Evolutionary conservation across 2,113 vertebrate genomes (phyloP).

Genomic region (Galeopterus variegatus): DNA sequence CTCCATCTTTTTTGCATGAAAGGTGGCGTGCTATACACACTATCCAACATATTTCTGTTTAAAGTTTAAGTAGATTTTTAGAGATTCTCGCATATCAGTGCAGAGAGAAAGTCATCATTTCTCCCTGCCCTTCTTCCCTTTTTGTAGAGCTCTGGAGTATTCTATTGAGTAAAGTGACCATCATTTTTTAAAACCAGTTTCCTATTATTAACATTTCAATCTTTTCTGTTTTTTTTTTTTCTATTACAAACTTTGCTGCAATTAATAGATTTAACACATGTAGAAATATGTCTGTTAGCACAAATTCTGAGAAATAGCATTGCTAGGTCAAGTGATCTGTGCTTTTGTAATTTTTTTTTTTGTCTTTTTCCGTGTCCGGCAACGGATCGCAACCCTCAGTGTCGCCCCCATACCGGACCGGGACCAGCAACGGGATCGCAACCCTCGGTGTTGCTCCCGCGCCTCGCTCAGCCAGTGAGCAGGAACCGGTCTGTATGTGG

Average conservation of each 20-base stretch:
- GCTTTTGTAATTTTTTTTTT: not conserved
- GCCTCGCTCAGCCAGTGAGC: no score
- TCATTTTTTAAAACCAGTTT: not conserved
- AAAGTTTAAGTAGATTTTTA: not conserved
- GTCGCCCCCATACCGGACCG: no score
- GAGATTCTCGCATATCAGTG: not conserved
- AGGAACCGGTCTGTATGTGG: no score
- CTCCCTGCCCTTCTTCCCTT: not conserved
- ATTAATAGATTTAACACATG: not conserved
- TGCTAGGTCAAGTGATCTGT: not conserved
- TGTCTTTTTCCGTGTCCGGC: no score
- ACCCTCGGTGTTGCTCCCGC: no score
- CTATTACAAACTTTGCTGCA: not conserved
- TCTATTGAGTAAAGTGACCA: not conserved
- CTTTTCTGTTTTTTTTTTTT: not conserved
- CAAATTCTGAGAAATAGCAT: not conserved
- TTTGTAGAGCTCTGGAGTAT: not conserved
- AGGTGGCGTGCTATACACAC: not conserved
- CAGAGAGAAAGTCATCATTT: not conserved
- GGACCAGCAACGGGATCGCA: no score
- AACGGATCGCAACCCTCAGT: no score
- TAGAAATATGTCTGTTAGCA: not conserved
- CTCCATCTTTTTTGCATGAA: not conserved
- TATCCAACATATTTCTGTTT: not conserved
- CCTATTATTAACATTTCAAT: not conserved